These are phyloP conservation scores for Nycticebus coucang DNA, from an alignment of 2,113 vertebrate species.

Conservation along the genomic window DNA sequence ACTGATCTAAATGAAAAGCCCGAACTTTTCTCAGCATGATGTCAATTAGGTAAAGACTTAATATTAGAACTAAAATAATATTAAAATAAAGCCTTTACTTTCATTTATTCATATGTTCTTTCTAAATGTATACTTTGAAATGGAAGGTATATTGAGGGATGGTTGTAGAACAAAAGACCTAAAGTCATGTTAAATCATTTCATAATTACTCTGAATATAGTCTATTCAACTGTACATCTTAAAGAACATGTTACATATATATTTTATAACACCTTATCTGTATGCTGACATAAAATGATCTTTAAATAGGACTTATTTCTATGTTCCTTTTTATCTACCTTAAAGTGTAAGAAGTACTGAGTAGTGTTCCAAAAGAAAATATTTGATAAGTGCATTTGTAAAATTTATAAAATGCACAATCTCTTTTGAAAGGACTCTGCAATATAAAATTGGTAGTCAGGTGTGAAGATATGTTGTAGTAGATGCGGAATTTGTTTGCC, in stretches of 20 bases:
- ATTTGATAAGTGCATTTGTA: constrained; percentile 65
- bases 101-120: not conserved
- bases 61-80: not conserved
- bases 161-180: not conserved
- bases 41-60: constrained; percentile 17
- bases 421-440: constrained; percentile 62
- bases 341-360: constrained; percentile 65
- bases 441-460: constrained; percentile 76
- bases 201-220: not conserved
- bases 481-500: constrained; percentile 72
- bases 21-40: not conserved
- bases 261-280: not conserved
- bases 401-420: constrained; percentile 23
- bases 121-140: not conserved
- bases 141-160: not conserved
- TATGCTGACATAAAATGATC: not conserved
- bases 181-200: not conserved
- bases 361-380: constrained; percentile 57
- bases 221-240: not conserved
- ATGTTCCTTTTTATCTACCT: not conserved
- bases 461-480: constrained; percentile 80
- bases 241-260: not conserved
- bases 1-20: constrained; percentile 36
- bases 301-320: not conserved
- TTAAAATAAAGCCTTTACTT: not conserved